Percentiles rank a stretch among this genome's conserved stretches.
Evolutionary conservation across 2,888 invertebrate species (phyloP).

Genomic region (Tachina grossa): DNA sequence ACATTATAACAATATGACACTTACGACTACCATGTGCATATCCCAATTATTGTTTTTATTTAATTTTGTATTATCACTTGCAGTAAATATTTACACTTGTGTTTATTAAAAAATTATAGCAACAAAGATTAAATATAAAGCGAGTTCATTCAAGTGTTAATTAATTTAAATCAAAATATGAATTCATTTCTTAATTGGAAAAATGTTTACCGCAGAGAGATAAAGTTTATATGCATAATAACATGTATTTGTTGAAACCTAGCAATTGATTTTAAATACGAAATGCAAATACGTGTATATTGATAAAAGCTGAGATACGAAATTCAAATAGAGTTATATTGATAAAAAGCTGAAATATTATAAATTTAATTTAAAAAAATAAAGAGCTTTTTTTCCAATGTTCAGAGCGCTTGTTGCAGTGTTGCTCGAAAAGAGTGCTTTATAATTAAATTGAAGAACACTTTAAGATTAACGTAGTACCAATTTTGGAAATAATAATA

Average conservation of each 20-base stretch:
- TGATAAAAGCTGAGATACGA: not conserved
- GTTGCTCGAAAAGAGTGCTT: too few relatives aligned
- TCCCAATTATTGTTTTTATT: not conserved
- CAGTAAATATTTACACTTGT: not conserved
- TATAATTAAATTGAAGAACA: too few relatives aligned
- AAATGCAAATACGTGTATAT: slow-evolving; percentile 3
- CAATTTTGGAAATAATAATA: too few relatives aligned
- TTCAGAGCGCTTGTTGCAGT: too few relatives aligned
- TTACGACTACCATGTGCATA: not conserved
- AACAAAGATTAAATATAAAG: slow-evolving; percentile 6
- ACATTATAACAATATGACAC: too few relatives aligned
- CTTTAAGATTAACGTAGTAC: too few relatives aligned
- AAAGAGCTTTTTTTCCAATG: too few relatives aligned
- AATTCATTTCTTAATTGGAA: slow-evolving; percentile 26
- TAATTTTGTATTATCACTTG: slow-evolving; percentile 12
- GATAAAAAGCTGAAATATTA: too few relatives aligned
- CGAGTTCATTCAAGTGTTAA: slow-evolving; percentile 60
- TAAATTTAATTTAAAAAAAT: too few relatives aligned
- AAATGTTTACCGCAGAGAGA: slow-evolving; percentile 21
- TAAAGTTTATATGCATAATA: slow-evolving; percentile 37
- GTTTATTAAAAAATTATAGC: not conserved
- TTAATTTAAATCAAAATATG: slow-evolving; percentile 58
- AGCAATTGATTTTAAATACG: slow-evolving; percentile 1
- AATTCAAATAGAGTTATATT: too few relatives aligned
- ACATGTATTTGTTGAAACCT: not conserved